Evolutionary conservation across 2,113 vertebrate species (phyloP).

Genomic region (Gallinago paraguaiae): DNA sequence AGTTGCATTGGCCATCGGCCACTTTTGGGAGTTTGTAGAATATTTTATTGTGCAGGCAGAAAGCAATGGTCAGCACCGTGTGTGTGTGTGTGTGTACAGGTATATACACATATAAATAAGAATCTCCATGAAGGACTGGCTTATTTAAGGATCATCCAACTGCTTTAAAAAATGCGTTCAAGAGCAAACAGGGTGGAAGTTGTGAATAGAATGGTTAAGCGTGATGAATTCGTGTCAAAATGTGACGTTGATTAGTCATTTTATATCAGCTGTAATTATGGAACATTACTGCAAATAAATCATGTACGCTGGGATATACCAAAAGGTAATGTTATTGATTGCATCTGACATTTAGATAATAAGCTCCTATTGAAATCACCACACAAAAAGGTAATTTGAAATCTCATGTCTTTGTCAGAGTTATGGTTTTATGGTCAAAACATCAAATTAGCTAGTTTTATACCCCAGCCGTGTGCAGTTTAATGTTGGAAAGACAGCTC

Average conservation of each 20-base stretch:
- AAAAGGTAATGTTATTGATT: constrained; percentile 40
- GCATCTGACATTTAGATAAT: constrained; percentile 40
- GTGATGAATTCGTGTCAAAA: not conserved
- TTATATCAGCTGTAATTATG: constrained; percentile 35
- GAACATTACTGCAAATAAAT: constrained; percentile 20
- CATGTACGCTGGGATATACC: not conserved
- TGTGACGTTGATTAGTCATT: constrained; percentile 30
- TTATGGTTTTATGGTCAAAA: not conserved
- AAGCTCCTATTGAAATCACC: not conserved
- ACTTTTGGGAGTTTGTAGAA: not conserved
- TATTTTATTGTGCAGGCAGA: not conserved
- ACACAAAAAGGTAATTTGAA: constrained; percentile 45
- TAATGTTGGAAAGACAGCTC: not conserved
- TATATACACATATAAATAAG: accelerated
- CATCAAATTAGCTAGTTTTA: not conserved
- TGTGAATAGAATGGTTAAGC: not conserved
- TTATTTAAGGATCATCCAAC: not conserved
- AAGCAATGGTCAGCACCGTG: not conserved
- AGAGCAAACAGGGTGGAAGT: not conserved
- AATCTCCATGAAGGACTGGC: not conserved
- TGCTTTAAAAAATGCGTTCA: not conserved
- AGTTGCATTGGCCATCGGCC: not conserved
- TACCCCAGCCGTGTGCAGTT: not conserved
- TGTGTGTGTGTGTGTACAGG: no score
- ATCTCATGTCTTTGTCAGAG: constrained; percentile 7